Percentiles rank a stretch among this genome's conserved stretches.
These are phyloP conservation scores for Alloscopus bannaensis DNA, from an alignment of 2,888 invertebrate species.

Conservation along the genomic window DNA sequence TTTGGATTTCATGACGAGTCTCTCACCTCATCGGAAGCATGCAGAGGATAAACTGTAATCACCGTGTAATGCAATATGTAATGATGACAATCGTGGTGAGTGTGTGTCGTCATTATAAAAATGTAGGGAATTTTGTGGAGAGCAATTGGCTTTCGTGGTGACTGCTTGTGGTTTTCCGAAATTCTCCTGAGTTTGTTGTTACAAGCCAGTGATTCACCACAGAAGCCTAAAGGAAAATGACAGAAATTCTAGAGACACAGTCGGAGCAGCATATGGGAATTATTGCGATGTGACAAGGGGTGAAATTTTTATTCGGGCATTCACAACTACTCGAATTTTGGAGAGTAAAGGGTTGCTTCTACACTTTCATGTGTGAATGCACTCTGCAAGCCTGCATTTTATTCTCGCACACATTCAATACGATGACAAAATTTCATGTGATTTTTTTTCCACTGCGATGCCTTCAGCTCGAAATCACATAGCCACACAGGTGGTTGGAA, in stretches of 20 bases:
- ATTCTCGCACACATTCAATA: neutral
- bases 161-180: conserved; percentile 13
- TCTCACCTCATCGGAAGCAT: no score
- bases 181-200: neutral
- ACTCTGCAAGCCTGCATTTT: neutral
- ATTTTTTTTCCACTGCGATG: no score
- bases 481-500: conserved; percentile 70
- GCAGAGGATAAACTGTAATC: conserved; percentile 16
- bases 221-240: neutral
- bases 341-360: conserved; percentile 39
- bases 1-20: no score
- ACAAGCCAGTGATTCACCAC: neutral
- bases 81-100: neutral
- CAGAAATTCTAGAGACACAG: neutral
- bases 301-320: conserved; percentile 69
- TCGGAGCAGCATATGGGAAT: conserved; percentile 59
- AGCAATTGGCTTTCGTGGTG: conserved; percentile 5
- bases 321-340: conserved; percentile 18
- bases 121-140: neutral
- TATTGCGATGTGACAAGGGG: conserved; percentile 69
- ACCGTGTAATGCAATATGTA: conserved; percentile 5
- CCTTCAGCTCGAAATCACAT: no score
- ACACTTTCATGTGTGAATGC: neutral
- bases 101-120: neutral
- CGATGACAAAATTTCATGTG: no score